Percentiles rank a stretch among this genome's conserved stretches.
phyloP scores from a whole-genome alignment of 2,797 vertebrate genomes.

The Phyllotis vaccarum region DNA sequence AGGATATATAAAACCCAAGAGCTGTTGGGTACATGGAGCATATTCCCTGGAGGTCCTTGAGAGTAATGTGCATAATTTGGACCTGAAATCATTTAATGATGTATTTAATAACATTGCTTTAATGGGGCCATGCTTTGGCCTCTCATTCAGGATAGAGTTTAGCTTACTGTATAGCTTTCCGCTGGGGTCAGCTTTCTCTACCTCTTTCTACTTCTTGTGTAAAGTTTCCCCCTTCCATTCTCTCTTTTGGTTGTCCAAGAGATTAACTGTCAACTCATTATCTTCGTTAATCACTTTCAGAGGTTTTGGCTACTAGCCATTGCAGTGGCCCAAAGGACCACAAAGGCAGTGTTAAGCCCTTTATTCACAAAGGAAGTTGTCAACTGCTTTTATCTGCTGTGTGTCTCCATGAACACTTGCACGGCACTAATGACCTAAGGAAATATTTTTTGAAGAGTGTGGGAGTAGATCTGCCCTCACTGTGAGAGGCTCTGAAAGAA shows the following conservation, averaged over 20 bases:
- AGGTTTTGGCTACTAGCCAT: conserved; percentile 35
- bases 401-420: conserved; percentile 42
- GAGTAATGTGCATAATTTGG: conserved; percentile 40
- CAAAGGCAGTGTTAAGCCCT: conserved; percentile 53
- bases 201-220: background rate
- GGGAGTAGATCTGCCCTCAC: conserved; percentile 27
- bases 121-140: background rate
- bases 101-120: conserved; percentile 22
- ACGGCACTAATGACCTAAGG: background rate
- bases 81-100: conserved; percentile 46
- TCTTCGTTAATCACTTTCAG: conserved; percentile 60
- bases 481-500: conserved; percentile 16
- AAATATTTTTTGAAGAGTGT: conserved; percentile 38
- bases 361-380: conserved; percentile 45
- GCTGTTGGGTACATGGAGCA: background rate
- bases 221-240: background rate
- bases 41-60: background rate
- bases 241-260: conserved; percentile 12
- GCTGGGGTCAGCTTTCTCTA: background rate
- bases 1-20: background rate
- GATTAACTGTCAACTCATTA: conserved; percentile 61
- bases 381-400: background rate
- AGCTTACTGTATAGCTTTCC: background rate
- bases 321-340: conserved; percentile 53
- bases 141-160: conserved; percentile 14